Evolutionary conservation across 1,140 invertebrate genomes (phyloP), one percentile per base, ranked within the genome.

Genomic region (Meloidogyne chitwoodi): DNA sequence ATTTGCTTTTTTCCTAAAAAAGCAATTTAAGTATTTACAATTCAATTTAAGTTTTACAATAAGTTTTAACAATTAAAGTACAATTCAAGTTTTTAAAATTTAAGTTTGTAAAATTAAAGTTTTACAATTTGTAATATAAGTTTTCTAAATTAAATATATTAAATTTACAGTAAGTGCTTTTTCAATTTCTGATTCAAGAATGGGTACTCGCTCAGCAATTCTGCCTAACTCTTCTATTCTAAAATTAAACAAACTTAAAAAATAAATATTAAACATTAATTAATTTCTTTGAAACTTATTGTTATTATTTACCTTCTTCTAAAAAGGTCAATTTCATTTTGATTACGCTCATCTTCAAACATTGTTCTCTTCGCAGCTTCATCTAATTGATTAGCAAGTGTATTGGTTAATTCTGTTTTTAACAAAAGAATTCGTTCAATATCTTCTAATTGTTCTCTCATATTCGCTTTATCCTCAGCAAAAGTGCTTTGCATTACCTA

Each of bases 401-500:
- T 48, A 61, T 87, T 81, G 5, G 86, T 81, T 27, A 86, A 68
- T 26, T 81, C 65, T 26, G 85, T 78, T 70, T 86, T 86, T 10
- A 85, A 63, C 10, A 75, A 24, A 0, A 86, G 75, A 79, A 79
- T 84, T 61, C 81, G 34, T 44, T 87, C 83, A 38, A 86, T 80
- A 41, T 86, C 84, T 8, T 67, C 78, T 67, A 86, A 87, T 29
- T 80, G 74, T n/a, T 79, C 81, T 29, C 79, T 66, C 77, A 87
- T n/a, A 6, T 77, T 74, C 11, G 68, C 62, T 24, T 80, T 69
- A 27, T 82, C 76, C 1, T 77, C 72, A n/a, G 80, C 38, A 73
- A 81, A 86, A 56, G 86, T 82, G 24, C 65, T 74, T 67, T 85
- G 74, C 24, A 85, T 67, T 61, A 80, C 76, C 68, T 70, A n/a